These are phyloP conservation scores for Gopherus flavomarginatus DNA, from an alignment of 2,113 vertebrate species.

Conservation along the genomic window DNA sequence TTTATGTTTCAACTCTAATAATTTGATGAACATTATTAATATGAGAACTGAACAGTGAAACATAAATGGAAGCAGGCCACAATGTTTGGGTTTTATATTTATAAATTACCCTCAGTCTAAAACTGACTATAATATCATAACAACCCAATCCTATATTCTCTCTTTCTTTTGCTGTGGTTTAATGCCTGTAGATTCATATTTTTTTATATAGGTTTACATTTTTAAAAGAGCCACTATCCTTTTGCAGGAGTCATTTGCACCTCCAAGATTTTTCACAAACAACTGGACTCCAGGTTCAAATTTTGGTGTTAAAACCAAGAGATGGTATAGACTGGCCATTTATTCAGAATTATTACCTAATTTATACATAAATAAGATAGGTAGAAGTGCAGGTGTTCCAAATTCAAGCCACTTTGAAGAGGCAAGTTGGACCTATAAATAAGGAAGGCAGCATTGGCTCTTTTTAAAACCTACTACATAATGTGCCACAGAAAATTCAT, in stretches of 20 bases:
- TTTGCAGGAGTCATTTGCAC: neutral
- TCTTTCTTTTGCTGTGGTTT: neutral
- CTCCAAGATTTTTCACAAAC: neutral
- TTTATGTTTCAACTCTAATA: neutral
- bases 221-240: neutral
- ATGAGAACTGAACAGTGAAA: neutral
- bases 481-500: neutral
- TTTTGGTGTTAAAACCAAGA: neutral
- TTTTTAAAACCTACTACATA: neutral
- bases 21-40: neutral
- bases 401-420: neutral
- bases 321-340: neutral
- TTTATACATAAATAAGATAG: neutral
- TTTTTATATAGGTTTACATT: neutral
- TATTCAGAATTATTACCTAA: neutral
- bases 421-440: neutral
- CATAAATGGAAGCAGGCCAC: neutral
- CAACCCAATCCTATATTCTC: neutral
- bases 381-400: neutral
- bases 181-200: neutral
- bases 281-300: neutral
- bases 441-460: neutral
- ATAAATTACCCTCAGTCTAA: neutral
- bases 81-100: neutral
- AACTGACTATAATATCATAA: neutral